Evolutionary conservation across 2,113 vertebrate genomes (phyloP).

Genomic region (Eptesicus fuscus): DNA sequence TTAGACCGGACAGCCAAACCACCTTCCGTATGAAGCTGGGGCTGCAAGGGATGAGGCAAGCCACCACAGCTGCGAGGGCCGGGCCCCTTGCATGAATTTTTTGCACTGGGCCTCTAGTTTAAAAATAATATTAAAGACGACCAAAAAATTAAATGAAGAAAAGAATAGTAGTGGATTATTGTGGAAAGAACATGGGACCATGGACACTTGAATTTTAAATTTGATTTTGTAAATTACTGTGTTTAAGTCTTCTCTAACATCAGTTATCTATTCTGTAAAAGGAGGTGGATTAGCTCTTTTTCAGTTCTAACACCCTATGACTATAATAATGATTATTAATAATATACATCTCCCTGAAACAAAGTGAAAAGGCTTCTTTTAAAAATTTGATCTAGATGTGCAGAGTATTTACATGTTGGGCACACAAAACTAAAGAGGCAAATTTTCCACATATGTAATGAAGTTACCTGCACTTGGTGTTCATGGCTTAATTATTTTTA

Average conservation of each 20-base stretch:
- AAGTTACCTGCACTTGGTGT: not conserved
- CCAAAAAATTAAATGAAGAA: not conserved
- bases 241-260: not conserved
- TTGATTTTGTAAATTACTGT: not conserved
- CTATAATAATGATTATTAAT: not conserved
- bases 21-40: too few species aligned
- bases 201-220: not conserved
- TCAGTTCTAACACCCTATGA: not conserved
- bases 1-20: too few species aligned
- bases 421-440: not conserved
- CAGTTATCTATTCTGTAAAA: not conserved
- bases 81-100: too few species aligned
- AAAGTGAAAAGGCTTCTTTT: not conserved
- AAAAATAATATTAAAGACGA: not conserved
- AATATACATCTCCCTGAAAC: not conserved
- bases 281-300: not conserved
- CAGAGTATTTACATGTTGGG: not conserved
- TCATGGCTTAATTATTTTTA: slow-evolving; percentile 15
- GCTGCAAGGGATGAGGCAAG: too few species aligned
- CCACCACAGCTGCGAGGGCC: too few species aligned
- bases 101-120: not conserved
- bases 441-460: not conserved
- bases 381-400: not conserved
- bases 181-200: not conserved
- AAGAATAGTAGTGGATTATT: not conserved